Conservation (phyloP, 2,113 vertebrate genomes). For the Bothrops jararaca region DNA sequence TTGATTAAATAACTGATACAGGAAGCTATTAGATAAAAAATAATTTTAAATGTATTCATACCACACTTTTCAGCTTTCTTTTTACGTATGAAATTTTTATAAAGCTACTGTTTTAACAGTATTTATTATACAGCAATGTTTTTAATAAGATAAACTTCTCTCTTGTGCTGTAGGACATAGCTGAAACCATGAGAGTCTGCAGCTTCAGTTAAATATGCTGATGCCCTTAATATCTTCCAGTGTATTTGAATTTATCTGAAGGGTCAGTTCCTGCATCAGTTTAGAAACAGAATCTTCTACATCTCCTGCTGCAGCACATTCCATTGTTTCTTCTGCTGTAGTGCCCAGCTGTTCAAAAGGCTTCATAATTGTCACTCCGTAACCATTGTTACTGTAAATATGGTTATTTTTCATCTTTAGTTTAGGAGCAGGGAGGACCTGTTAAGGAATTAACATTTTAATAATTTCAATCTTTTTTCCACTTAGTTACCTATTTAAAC, state of each 20-base stretch:
- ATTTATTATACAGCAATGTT: background rate
- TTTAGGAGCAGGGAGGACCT: constrained; percentile 64
- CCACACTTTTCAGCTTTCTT: background rate
- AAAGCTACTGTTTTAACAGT: background rate
- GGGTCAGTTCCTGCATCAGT: constrained; percentile 56
- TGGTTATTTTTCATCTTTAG: constrained; percentile 66
- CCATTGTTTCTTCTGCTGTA: constrained; percentile 38
- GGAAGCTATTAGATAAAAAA: background rate
- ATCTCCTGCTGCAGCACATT: constrained; percentile 53
- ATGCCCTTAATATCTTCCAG: constrained; percentile 59
- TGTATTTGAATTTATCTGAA: constrained; percentile 61
- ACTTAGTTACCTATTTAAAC: background rate
- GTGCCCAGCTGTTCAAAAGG: constrained; percentile 47
- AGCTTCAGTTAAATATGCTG: constrained; percentile 48
- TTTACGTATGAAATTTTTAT: background rate
- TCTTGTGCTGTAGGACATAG: background rate
- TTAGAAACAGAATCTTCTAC: constrained; percentile 49
- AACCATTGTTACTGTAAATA: constrained; percentile 60
- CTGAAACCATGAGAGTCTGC: constrained; percentile 5
- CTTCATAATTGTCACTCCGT: constrained; percentile 58
- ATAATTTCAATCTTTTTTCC: background rate
- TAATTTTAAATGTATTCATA: background rate
- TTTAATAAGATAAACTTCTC: constrained; percentile 14
- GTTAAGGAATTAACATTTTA: constrained; percentile 17
- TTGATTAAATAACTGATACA: background rate